Base-by-base conservation (phyloP, 2,888 invertebrate genomes). In the Eristalinus sepulchralis region DNA sequence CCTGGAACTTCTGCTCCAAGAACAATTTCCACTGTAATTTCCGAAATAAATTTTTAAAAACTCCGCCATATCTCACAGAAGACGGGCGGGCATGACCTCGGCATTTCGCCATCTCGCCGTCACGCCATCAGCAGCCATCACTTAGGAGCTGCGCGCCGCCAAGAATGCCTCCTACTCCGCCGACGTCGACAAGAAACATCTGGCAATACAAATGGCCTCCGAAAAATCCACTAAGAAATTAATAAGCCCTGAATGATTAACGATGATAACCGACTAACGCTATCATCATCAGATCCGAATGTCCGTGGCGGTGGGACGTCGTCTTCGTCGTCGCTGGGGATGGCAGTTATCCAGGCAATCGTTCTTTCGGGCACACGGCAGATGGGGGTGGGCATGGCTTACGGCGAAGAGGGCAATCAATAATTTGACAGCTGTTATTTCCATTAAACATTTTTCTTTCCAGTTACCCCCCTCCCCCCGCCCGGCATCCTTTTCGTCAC, bases 341-440 rank as follows among this genome's bases (percentile, higher is more conserved):
- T 64, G 53, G 59, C 47, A 72, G 67, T 27, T 81, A 72, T 76
- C 67, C 81, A 13, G 47, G 24, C 66, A 76, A 66, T 78, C 82
- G 70, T 78, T 86, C 83, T 67, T 47, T 8, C 17, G 17, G 47
- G 17, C 17, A 17, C n/a, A 13, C n/a, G 39, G 47, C 17, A 2
- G 6, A 27, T 27, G 47, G 47, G 5, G 47, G 47, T 17, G 47
- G 4, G 17, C 47, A 17, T 47, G 47, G 47, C 47, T 47, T 47
- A 47, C 47, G 47, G 47, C 47, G 1, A 17, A 47, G 47, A 47
- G 71, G 75, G 79, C 77, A 77, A 88, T 88, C 88, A 88, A 88
- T 88, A 88, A 88, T 88, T 87, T 83, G 88, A 88, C 88, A 88
- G 88, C 88, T 88, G 88, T 83, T 88, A 86, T 81, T 86, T 88